Evolutionary conservation across 2,888 invertebrate species (phyloP), one percentile per base, ranked within the genome.

Genomic region (Yponomeuta evonymella): DNA sequence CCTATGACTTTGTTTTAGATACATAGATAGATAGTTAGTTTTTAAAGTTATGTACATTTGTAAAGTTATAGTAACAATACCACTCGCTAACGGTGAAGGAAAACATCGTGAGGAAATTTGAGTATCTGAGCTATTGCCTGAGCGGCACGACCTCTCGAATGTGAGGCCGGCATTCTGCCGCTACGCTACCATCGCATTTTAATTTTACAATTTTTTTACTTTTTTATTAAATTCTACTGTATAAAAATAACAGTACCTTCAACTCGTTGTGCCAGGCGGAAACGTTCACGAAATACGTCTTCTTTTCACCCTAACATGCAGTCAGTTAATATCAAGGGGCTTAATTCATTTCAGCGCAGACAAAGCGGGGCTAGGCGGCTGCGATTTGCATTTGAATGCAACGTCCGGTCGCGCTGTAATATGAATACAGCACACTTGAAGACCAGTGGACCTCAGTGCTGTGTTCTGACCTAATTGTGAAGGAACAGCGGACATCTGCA

Each of bases 261-360:
- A 36, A 36, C 51, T 12, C 51, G 12, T 51, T 51, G 1, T 12
- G 8, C 51, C 12, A 58, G 15, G 51, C 51, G 51, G 15, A 58
- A 58, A 43, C 43, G 43, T 15, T 58, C 15, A 15, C 51, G 51
- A 58, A 58, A 58, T 15, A 58, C 12, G 15, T 12, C 51, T 58
- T 58, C 51, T 58, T 58, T 58, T 58, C 51, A 58, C 51, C 51
- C 51, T 58, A 15, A 58, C 51, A 58, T 58, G 51, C 51, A 58
- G 51, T 58, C 51, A 58, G 51, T 15, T 58, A 58, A 58, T 58
- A 15, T 58, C 15, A 58, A 58, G 51, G 15, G 51, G 51, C 51
- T 58, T 58, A 58, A 58, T 58, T 58, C 51, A 58, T 58, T 58
- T 58, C 51, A 15, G 15, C 51, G 51, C 51, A 58, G 51, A 58